phyloP scores from a whole-genome alignment of 2,113 vertebrate genomes.

The Danionella cerebrum region DNA sequence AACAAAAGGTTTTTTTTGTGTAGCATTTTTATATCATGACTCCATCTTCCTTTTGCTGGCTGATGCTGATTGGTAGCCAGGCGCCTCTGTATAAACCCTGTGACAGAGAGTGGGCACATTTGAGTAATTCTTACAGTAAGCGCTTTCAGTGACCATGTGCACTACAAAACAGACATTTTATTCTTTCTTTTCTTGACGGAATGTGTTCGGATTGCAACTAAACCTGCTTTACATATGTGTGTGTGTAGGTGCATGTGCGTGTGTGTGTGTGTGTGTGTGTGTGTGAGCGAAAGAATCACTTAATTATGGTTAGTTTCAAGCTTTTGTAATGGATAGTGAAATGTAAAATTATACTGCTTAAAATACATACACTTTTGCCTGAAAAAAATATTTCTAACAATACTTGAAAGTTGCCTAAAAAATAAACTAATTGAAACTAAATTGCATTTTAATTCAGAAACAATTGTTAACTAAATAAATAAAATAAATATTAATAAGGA shows the following conservation, averaged over 20 bases:
- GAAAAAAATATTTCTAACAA: no score
- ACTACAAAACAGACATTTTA: constrained; percentile 11
- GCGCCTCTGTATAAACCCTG: constrained; percentile 12
- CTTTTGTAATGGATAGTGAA: no score
- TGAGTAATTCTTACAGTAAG: constrained; percentile 28
- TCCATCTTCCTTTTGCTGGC: constrained; percentile 33
- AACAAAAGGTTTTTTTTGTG: constrained; percentile 59
- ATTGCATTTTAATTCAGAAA: no score
- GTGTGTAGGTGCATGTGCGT: constrained; percentile 12
- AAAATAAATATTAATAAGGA: no score
- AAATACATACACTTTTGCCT: no score
- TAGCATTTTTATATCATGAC: constrained; percentile 42
- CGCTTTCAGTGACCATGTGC: constrained; percentile 1
- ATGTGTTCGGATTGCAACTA: background rate
- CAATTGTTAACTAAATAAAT: no score
- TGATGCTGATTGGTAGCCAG: constrained; percentile 38
- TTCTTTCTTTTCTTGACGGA: background rate
- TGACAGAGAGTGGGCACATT: constrained; percentile 14
- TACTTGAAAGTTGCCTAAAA: no score
- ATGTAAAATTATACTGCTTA: no score
- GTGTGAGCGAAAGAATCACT: background rate
- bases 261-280: constrained; percentile 13
- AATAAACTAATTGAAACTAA: no score
- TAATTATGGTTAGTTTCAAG: no score
- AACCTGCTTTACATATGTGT: background rate